Base-by-base conservation (phyloP, 2,113 vertebrate genomes). In the Rhineura floridana region DNA sequence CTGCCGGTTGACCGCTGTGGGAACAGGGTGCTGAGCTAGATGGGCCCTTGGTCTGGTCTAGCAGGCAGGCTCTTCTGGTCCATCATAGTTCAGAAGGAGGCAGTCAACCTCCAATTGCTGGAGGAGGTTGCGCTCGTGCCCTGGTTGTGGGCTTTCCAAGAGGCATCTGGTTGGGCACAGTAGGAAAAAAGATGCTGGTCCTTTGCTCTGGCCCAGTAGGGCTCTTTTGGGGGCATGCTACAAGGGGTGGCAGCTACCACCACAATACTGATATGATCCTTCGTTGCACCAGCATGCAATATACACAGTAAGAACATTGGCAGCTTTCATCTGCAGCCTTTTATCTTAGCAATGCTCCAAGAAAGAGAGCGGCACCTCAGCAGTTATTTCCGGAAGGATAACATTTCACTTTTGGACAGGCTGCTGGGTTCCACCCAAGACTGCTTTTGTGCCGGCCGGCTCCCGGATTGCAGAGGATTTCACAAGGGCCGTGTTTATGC, bases 401-500 rank as follows among this genome's bases (percentile, higher is more conserved):
- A 23, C 13, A 44, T 59, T 75, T 75, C 28, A 15, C 69, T 75
- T n/a, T 7, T 59, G 70, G 12, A 30, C 30, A 13, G 83, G n/a
- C 6, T 73, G 10, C 12, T 42, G 23, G 52, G 70, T 59, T 28
- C 52, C 5, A 4, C 39, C 30, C 52, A 44, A n/a, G 10, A 25
- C 11, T 1, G 39, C 19, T 52, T 70, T 70, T 39, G 33, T 36
- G n/a, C 30, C 6, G 4, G 2, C 39, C 1, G 9, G 5, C n/a
- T 13, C 1, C 46, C 39, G 67, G 46, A 25, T 30, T 33, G 36
- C 50, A 12, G 52, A 63, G 83, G 17, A 9, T 39, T 23, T 55
- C 13, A 44, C 17, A 90, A 88, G 82, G 39, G 76, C 72, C 75
- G 2, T 76, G 76, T 90, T 93, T 91, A 79, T 90, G 91, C 80